Evolutionary conservation across 2,113 vertebrate species (phyloP).

Genomic region (Murina feae): DNA sequence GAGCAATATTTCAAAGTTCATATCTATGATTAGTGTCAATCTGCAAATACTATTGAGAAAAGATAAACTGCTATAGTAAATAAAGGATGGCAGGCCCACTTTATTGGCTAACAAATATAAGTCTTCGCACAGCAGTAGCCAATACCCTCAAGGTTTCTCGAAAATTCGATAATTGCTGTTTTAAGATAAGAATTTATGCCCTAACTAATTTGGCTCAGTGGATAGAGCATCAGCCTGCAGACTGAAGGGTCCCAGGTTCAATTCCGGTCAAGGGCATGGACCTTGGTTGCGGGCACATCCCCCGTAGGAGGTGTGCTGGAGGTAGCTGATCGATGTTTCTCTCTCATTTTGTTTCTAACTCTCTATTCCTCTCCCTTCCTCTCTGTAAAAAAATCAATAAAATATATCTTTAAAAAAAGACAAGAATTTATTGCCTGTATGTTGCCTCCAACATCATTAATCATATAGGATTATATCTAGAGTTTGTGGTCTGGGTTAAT

Average conservation of each 20-base stretch:
- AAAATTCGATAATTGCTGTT: neutral
- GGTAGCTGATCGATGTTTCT: too few species aligned
- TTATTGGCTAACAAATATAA: neutral
- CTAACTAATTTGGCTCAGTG: too few species aligned
- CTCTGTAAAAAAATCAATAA: too few species aligned
- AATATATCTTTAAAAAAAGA: too few species aligned
- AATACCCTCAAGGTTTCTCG: neutral
- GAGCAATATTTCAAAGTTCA: neutral
- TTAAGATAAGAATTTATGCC: constrained; percentile 22
- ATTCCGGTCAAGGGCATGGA: too few species aligned
- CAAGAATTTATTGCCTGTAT: neutral
- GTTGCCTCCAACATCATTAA: neutral
- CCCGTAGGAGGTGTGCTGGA: too few species aligned
- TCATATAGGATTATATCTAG: neutral
- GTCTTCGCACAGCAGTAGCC: neutral
- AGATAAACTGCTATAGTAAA: neutral
- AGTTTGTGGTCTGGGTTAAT: neutral
- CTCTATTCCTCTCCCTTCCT: too few species aligned
- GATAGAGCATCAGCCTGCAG: too few species aligned
- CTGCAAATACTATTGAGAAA: neutral
- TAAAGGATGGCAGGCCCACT: neutral
- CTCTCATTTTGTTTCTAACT: too few species aligned
- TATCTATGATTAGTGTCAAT: neutral
- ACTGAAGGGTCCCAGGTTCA: too few species aligned
- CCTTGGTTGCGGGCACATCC: too few species aligned